A percentile compares a stretch with the other conserved stretches of the same genome.
Evolutionary conservation across 2,797 vertebrate genomes (phyloP).

Genomic region (Florisuga fusca): DNA sequence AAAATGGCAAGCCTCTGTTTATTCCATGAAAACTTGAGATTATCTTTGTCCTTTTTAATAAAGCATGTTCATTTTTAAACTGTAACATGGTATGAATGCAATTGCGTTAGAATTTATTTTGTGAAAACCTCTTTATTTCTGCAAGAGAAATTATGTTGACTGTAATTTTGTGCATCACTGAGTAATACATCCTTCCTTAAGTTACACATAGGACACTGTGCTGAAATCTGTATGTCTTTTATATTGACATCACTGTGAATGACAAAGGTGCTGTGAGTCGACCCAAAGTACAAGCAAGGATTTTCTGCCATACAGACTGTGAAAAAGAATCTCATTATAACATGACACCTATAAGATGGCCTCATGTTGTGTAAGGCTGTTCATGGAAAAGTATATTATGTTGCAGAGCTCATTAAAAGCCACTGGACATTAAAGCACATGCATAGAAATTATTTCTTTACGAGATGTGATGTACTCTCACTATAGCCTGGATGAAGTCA

Average conservation of each 20-base stretch:
- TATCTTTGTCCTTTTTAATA: neutral
- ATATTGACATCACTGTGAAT: neutral
- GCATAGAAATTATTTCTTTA: neutral
- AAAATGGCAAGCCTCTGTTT: neutral
- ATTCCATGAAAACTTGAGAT: neutral
- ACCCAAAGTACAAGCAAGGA: neutral
- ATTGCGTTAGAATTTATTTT: neutral
- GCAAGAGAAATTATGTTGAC: neutral
- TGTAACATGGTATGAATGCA: neutral
- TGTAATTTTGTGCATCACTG: neutral
- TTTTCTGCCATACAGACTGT: neutral
- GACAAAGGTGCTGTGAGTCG: neutral
- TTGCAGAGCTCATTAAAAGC: neutral
- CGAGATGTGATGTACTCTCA: neutral
- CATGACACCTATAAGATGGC: neutral
- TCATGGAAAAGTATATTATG: neutral
- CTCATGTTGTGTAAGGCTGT: neutral
- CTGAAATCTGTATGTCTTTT: neutral
- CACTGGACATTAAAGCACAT: neutral
- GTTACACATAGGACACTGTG: neutral
- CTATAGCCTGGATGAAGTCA: constrained; percentile 24
- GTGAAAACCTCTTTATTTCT: neutral
- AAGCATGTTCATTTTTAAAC: neutral
- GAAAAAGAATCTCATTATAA: neutral
- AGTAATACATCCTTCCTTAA: neutral